Evolutionary conservation across 2,797 vertebrate species (phyloP), one percentile per base, ranked within the genome.

Genomic region (Sebastes iracundus): DNA sequence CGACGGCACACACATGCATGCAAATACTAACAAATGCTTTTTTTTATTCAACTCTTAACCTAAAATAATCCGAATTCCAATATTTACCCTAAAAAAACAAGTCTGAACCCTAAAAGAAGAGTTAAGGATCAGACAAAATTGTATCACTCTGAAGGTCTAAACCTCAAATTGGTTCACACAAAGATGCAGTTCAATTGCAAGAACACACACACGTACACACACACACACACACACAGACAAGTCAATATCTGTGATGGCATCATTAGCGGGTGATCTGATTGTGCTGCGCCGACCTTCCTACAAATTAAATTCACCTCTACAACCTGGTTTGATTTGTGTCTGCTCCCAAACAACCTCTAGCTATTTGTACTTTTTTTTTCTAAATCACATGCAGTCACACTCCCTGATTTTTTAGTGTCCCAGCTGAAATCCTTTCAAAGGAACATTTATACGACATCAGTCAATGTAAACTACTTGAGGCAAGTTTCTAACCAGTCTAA

Each of bases 221-320:
- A 14, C n/a, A 42, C 56, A 62, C 20, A 74, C 27, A 75, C 62
- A 52, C 42, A 62, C 56, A 52, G 61, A 60, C 68, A 59, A 56
- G 62, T 86, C 77, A 63, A 65, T 88, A 84, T 83, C 72, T 76
- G 60, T 66, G 77, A 89, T 42, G 66, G 75, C 80, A 77, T 91
- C 80, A 83, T 89, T 91, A 87, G 53, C 13, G n/a, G 65, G 61
- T 71, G 55, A 84, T 88, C 77, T 73, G 67, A 83, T 82, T 77
- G 38, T 35, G 52, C 52, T 49, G 27, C 38, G 2, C 46, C 25
- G 62, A 32, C 72, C 62, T 82, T 86, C 72, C 66, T 53, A 62
- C 68, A 80, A 86, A 91, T 88, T 83, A 35, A 72, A 85, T 86
- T 79, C 79, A 75, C 62, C 74, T 72, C 62, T 42, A 61, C 30